phyloP scores from a whole-genome alignment of 2,797 vertebrate genomes.

The Enteromius viviparus region DNA sequence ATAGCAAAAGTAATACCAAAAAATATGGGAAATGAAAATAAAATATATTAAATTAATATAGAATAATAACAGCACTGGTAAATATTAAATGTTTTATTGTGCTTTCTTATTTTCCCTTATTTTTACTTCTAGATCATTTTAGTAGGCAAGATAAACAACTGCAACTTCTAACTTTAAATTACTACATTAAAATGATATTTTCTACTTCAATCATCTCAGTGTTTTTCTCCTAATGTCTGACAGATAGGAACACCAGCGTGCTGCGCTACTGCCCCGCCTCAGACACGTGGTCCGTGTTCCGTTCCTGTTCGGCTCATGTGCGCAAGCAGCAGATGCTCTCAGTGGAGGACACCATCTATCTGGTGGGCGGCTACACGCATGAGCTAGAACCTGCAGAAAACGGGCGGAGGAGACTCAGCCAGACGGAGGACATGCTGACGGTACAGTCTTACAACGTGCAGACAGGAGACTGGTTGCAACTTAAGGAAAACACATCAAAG shows the following conservation, averaged over 20 bases:
- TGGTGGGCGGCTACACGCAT: constrained; percentile 93
- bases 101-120: neutral
- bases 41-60: neutral
- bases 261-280: constrained; percentile 88
- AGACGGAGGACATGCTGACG: constrained; percentile 86
- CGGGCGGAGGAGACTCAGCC: constrained; percentile 74
- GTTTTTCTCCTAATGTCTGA: constrained; percentile 59
- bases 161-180: neutral
- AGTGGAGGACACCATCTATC: constrained; percentile 92
- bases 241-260: constrained; percentile 91
- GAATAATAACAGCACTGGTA: neutral
- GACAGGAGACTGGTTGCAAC: constrained; percentile 87
- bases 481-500: constrained; percentile 92
- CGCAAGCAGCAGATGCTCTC: constrained; percentile 99
- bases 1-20: neutral
- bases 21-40: neutral
- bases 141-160: neutral
- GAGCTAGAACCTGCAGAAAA: constrained; percentile 72
- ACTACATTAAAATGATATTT: neutral
- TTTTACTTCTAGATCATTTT: neutral
- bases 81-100: neutral
- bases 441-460: constrained; percentile 90
- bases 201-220: neutral
- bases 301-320: constrained; percentile 85
- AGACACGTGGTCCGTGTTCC: constrained; percentile 87